Evolutionary conservation across 1,140 invertebrate genomes (phyloP).

Genomic region (Dolichoris vasculosae): DNA sequence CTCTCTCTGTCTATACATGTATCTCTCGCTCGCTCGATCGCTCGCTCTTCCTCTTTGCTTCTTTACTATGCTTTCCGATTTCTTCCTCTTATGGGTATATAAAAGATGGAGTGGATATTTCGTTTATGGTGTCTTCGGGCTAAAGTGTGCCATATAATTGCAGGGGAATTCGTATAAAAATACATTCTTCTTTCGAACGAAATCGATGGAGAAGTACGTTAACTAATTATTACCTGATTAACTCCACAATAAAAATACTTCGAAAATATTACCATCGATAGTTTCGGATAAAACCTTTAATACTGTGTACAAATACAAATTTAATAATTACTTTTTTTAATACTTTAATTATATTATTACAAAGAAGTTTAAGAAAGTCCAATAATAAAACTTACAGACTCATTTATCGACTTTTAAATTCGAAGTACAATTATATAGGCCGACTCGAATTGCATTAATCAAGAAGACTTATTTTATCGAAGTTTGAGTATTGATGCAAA

Average conservation of each 20-base stretch:
- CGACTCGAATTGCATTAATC: background rate
- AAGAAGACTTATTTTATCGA: too few species aligned
- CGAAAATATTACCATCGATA: too few species aligned
- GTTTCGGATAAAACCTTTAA: too few species aligned
- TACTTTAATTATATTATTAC: background rate
- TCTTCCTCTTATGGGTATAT: conserved; percentile 18
- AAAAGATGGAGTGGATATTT: background rate
- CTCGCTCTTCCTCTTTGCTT: conserved; percentile 8
- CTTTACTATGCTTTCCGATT: conserved; percentile 21
- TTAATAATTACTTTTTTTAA: too few species aligned
- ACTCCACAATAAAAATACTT: background rate
- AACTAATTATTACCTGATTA: background rate
- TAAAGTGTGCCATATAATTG: conserved; percentile 21
- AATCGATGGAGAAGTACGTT: background rate
- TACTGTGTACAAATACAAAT: too few species aligned
- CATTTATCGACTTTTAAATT: background rate
- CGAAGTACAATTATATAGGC: background rate
- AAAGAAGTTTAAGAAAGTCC: background rate
- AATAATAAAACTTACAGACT: background rate
- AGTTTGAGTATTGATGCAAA: background rate
- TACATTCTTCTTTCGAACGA: background rate
- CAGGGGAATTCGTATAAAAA: background rate
- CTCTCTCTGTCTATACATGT: background rate
- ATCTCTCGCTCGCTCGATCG: too few species aligned
- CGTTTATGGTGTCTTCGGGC: conserved; percentile 7